These are phyloP conservation scores for Climacteris rufus DNA, from an alignment of 2,113 vertebrate species.

Conservation along the genomic window DNA sequence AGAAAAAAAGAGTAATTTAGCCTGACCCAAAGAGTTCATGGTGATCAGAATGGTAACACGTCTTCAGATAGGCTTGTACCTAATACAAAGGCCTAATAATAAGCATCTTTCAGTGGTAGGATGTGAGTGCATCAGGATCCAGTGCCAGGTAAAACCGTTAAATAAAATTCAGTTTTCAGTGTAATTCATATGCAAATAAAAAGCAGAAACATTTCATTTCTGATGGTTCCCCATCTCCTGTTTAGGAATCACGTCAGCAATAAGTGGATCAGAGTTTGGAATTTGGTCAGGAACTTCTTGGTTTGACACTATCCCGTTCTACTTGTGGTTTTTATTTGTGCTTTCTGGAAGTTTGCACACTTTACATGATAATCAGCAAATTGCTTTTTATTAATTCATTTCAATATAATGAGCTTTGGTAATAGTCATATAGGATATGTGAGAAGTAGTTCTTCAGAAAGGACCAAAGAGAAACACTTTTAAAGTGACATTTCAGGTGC, in stretches of 20 bases:
- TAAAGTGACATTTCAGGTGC: not conserved
- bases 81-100: not conserved
- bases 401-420: not conserved
- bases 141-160: not conserved
- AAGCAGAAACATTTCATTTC: not conserved
- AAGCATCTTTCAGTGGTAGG: not conserved
- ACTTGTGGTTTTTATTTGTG: not conserved
- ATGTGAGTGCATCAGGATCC: not conserved
- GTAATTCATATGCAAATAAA: not conserved
- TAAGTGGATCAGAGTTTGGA: not conserved
- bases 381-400: not conserved
- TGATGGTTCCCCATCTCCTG: not conserved
- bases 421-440: rapidly evolving
- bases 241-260: not conserved
- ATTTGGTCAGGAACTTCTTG: not conserved
- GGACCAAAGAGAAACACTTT: not conserved
- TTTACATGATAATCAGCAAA: not conserved
- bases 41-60: not conserved
- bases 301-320: not conserved
- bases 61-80: not conserved
- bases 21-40: not conserved
- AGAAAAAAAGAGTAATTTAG: not conserved
- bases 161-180: not conserved
- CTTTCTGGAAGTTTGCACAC: not conserved
- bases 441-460: not conserved